phyloP scores from a whole-genome alignment of 2,888 invertebrate genomes.

The Sphinx pinastri region DNA sequence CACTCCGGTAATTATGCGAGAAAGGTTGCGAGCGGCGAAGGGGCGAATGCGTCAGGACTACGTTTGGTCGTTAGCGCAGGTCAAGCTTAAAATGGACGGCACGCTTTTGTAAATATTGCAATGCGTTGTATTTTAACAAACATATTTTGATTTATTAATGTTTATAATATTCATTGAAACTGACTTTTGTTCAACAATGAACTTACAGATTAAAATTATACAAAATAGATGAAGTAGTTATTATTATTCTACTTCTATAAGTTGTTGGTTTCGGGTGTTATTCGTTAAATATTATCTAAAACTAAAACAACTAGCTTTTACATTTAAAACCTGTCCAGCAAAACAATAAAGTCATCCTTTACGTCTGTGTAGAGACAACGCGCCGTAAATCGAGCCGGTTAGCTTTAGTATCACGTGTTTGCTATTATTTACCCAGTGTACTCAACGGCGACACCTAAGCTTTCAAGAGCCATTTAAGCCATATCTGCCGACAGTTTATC shows the following conservation, averaged over 20 bases:
- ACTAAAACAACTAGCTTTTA: background rate
- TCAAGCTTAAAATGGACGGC: conserved; percentile 33
- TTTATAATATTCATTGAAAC: too few species aligned
- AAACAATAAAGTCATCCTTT: background rate
- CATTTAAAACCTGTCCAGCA: background rate
- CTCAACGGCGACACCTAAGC: conserved; percentile 21
- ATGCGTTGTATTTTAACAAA: conserved; percentile 2
- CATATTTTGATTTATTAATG: background rate
- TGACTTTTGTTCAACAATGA: too few species aligned
- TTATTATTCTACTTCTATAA: background rate
- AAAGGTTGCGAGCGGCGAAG: conserved; percentile 60
- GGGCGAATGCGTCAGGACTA: conserved; percentile 36
- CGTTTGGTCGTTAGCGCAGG: conserved; percentile 35
- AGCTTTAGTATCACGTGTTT: conserved; percentile 12
- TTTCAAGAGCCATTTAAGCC: conserved; percentile 24
- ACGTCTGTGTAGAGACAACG: background rate
- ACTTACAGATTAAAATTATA: too few species aligned
- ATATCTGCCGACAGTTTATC: conserved; percentile 24
- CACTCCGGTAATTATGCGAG: conserved; percentile 75
- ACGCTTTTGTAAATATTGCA: conserved; percentile 9
- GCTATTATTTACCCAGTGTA: conserved; percentile 15
- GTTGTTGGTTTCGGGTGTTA: background rate
- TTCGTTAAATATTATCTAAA: background rate
- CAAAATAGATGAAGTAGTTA: too few species aligned
- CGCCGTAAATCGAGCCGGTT: background rate